These are phyloP conservation scores for Thunnus maccoyii DNA, from an alignment of 2,113 vertebrate species.

Conservation along the genomic window DNA sequence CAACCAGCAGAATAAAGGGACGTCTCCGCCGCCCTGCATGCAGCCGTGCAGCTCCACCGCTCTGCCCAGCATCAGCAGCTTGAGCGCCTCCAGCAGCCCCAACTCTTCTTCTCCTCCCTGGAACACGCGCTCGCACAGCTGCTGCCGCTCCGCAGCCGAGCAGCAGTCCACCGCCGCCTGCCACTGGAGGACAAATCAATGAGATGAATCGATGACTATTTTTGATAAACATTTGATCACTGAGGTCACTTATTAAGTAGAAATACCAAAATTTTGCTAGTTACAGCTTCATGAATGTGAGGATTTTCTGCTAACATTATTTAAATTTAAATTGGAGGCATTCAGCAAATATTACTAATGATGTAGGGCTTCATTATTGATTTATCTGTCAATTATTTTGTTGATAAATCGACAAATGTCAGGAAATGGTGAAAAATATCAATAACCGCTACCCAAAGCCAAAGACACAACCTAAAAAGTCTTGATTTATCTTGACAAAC, in stretches of 20 bases:
- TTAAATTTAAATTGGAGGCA: too few relatives aligned
- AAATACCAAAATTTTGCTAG: neutral
- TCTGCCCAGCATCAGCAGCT: conserved; percentile 94
- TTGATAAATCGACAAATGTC: too few relatives aligned
- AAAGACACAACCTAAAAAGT: too few relatives aligned
- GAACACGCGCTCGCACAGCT: conserved; percentile 90
- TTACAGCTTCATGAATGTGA: neutral
- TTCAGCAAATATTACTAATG: too few relatives aligned
- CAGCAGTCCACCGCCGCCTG: conserved; percentile 63
- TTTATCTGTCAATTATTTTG: too few relatives aligned
- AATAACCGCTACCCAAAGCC: too few relatives aligned
- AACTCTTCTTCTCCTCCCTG: conserved; percentile 91
- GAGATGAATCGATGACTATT: neutral
- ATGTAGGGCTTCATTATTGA: too few relatives aligned
- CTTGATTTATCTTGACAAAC: too few relatives aligned
- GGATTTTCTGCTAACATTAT: neutral
- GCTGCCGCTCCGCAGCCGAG: conserved; percentile 80
- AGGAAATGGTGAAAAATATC: too few relatives aligned
- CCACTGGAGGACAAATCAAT: conserved; percentile 72
- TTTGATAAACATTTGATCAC: neutral
- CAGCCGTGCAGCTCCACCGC: conserved; percentile 89
- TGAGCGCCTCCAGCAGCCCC: conserved; percentile 93
- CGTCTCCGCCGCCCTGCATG: conserved; percentile 87
- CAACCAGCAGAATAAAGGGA: conserved; percentile 96
- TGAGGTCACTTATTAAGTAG: neutral